A percentile compares a stretch with the other conserved stretches of the same genome.
phyloP scores from a whole-genome alignment of 2,888 invertebrate species.

The Hypselothyrea guttata region DNA sequence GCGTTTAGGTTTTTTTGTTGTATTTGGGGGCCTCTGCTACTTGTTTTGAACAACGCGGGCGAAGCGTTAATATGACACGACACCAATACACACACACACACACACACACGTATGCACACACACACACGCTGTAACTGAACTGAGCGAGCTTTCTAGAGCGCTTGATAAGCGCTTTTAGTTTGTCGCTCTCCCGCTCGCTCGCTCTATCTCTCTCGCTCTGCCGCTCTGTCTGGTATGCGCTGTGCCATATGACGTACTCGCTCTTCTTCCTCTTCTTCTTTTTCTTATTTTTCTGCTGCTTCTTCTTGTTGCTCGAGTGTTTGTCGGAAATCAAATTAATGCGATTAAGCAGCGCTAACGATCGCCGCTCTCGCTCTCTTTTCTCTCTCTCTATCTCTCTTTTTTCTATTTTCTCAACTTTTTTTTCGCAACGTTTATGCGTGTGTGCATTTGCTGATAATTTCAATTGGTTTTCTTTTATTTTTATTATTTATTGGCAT shows the following conservation, averaged over 20 bases:
- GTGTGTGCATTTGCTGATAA: conserved; percentile 36
- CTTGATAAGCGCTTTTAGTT: conserved; percentile 45
- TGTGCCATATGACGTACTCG: conserved; percentile 55
- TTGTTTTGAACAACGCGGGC: conserved; percentile 59
- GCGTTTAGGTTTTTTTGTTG: conserved; percentile 29
- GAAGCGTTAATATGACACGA: conserved; percentile 59
- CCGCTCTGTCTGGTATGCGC: conserved; percentile 14
- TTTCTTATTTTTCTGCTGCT: conserved; percentile 32
- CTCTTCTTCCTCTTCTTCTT: not conserved
- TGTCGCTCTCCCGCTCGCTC: conserved; percentile 5
- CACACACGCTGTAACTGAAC: no score
- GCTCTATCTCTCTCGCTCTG: conserved; percentile 3
- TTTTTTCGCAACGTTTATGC: conserved; percentile 8
- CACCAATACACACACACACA: conserved; percentile 42
- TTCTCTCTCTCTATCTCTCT: not conserved
- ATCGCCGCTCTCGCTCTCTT: conserved; percentile 31
- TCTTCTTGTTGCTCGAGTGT: conserved; percentile 47
- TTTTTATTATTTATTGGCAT: not conserved
- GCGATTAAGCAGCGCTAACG: conserved; percentile 56
- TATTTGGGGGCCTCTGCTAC: conserved; percentile 51
- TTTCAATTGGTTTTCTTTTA: no score
- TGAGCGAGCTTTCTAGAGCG: conserved; percentile 45
- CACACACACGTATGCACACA: conserved; percentile 6
- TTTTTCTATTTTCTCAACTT: no score
- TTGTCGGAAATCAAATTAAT: conserved; percentile 68